These are phyloP conservation scores for Heliconius aoede DNA, from an alignment of 2,888 invertebrate species.

Conservation along the genomic window DNA sequence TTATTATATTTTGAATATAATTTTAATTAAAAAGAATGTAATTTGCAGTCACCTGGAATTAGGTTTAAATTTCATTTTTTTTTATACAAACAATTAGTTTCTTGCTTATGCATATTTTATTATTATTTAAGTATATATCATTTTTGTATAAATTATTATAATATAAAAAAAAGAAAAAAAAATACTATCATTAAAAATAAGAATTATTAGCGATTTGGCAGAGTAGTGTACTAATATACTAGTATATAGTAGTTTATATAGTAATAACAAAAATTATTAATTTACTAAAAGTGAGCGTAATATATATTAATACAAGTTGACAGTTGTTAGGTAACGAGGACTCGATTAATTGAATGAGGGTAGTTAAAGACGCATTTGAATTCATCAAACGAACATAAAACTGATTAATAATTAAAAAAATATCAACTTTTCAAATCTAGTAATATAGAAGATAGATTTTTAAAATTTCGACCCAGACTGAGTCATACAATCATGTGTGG, in stretches of 20 bases:
- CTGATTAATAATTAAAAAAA: conserved; percentile 4
- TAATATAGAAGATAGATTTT: neutral
- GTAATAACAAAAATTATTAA: neutral
- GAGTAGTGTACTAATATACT: too few relatives aligned
- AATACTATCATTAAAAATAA: neutral
- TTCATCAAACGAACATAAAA: neutral
- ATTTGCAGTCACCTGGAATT: neutral
- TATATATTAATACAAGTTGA: neutral
- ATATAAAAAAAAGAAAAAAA: neutral
- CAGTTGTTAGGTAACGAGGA: neutral
- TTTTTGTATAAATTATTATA: too few relatives aligned
- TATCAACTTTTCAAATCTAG: neutral
- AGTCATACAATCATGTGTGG: conserved; percentile 2
- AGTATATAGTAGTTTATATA: too few relatives aligned
- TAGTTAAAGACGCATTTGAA: neutral
- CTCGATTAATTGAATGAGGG: neutral
- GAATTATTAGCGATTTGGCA: neutral
- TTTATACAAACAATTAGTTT: too few relatives aligned
- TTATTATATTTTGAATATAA: neutral
- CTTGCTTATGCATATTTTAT: too few relatives aligned
- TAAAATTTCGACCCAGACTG: neutral
- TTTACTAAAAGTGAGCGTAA: neutral
- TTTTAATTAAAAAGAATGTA: neutral
- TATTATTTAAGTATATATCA: too few relatives aligned
- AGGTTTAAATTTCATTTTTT: neutral